Evolutionary conservation across 2,888 invertebrate species (phyloP), one percentile per base, ranked within the genome.

Genomic region (Andrena trimmerana): DNA sequence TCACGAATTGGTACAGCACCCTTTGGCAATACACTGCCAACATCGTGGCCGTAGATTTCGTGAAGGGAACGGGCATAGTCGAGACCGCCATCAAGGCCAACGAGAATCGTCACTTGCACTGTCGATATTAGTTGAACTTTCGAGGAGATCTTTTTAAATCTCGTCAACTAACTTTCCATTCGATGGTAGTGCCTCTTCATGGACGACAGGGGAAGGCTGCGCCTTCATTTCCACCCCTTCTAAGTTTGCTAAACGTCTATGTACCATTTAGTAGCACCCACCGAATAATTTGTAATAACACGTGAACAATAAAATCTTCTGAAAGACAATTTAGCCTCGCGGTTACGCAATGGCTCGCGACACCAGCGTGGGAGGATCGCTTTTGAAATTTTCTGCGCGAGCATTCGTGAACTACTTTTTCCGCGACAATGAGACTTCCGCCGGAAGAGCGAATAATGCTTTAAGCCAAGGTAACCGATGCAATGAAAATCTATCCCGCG

Each of bases 31-130:
- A 95, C 16, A 95, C 95, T 73, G 96, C 96, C 10, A 97, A 97
- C 92, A 96, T 97, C 33, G 95, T 97, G 2, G 96, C 97, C 0
- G 95, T 96, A 6, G 97, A 97, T 93, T 97, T 96, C 92, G 96
- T 97, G 90, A 94, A 97, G 81, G 96, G 96, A 24, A 97, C 96
- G 62, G 97, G 97, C 91, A 95, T 97, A 42, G 95, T 97, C 62
- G 96, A 97, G 42, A 82, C 88, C 24, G 92, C 92, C 24, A 90
- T 93, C 62, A 86, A 92, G 54, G 88, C 91, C 84, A 93, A 92
- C 59, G 91, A 91, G 54, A 88, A 86, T 81, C 89, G 92, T 77
- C 79, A 87, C 31, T 72, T 87, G 1, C 48, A 78, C 50, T 91
- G 91, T 63, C 86, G 60, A 83, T 33, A 70, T 16, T 59, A 50